A percentile compares a stretch with the other conserved stretches of the same genome.
These are phyloP conservation scores for Sebastes fasciatus DNA, from an alignment of 2,113 vertebrate genomes.

Conservation along the genomic window DNA sequence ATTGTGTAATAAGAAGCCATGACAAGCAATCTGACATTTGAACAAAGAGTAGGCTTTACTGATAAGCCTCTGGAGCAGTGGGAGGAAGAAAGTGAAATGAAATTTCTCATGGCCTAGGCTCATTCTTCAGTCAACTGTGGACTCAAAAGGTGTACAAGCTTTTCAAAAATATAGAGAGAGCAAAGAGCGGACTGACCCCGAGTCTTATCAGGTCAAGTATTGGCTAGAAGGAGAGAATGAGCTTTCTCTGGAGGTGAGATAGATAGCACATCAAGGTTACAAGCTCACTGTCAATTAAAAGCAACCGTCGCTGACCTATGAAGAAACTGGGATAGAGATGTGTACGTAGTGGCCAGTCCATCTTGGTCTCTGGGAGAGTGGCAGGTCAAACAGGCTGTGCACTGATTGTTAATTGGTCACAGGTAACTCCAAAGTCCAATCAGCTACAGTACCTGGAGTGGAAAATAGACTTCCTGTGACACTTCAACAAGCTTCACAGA, in stretches of 20 bases:
- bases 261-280: not conserved
- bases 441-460: constrained; percentile 68
- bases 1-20: constrained; percentile 22
- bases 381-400: constrained; percentile 60
- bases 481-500: constrained; percentile 52
- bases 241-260: not conserved
- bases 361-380: constrained; percentile 48
- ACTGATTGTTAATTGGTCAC: constrained; percentile 63
- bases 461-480: constrained; percentile 77
- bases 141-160: constrained; percentile 12
- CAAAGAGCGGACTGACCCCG: not conserved
- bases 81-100: constrained; percentile 16
- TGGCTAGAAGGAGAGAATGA: not conserved
- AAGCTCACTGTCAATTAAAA: constrained; percentile 14
- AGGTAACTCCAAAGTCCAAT: constrained; percentile 61
- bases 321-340: not conserved
- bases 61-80: constrained; percentile 36
- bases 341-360: not conserved
- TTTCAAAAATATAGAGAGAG: constrained; percentile 20
- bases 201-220: constrained; percentile 17
- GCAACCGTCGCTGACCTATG: constrained; percentile 21
- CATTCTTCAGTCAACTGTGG: constrained; percentile 28
- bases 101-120: not conserved
- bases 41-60: constrained; percentile 38
- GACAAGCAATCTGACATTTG: constrained; percentile 43